These are phyloP conservation scores for Tinea semifulvella DNA, from an alignment of 2,888 invertebrate genomes.

Conservation along the genomic window DNA sequence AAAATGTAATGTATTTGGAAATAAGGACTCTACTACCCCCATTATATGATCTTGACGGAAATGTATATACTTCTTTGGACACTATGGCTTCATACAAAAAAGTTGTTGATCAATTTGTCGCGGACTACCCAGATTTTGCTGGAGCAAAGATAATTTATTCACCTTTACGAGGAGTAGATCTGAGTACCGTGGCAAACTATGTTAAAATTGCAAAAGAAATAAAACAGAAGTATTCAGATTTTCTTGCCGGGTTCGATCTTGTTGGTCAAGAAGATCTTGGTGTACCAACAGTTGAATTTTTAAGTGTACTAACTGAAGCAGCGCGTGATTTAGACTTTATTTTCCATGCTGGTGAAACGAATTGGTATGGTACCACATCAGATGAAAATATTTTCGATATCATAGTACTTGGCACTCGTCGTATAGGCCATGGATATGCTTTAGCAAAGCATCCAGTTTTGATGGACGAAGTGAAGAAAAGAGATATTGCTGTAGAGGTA, in stretches of 20 bases:
- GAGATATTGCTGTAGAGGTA: slow-evolving; percentile 72
- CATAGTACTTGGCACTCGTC: slow-evolving; percentile 72
- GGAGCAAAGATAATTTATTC: slow-evolving; percentile 77
- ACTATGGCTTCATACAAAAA: slow-evolving; percentile 65
- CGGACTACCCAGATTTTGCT: slow-evolving; percentile 70
- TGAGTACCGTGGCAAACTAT: slow-evolving; percentile 48
- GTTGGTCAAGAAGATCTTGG: slow-evolving; percentile 85
- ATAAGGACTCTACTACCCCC: slow-evolving; percentile 69
- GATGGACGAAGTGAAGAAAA: slow-evolving; percentile 63
- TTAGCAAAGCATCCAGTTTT: slow-evolving; percentile 76
- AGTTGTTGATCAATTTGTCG: slow-evolving; percentile 63
- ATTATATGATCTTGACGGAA: slow-evolving; percentile 74
- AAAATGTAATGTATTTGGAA: slow-evolving; percentile 77
- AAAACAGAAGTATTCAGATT: slow-evolving; percentile 67
- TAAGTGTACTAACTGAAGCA: slow-evolving; percentile 57
- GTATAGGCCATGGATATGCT: slow-evolving; percentile 83
- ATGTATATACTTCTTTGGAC: slow-evolving; percentile 53
- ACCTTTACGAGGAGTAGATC: slow-evolving; percentile 58
- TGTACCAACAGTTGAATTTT: slow-evolving; percentile 65
- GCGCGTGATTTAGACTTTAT: slow-evolving; percentile 69
- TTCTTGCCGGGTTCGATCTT: slow-evolving; percentile 83
- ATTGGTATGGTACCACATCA: slow-evolving; percentile 71
- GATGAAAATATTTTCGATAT: slow-evolving; percentile 83
- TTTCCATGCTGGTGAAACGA: slow-evolving; percentile 86
- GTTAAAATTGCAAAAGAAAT: slow-evolving; percentile 46